phyloP scores from a whole-genome alignment of 2,113 vertebrate genomes.

The Lepus americanus region DNA sequence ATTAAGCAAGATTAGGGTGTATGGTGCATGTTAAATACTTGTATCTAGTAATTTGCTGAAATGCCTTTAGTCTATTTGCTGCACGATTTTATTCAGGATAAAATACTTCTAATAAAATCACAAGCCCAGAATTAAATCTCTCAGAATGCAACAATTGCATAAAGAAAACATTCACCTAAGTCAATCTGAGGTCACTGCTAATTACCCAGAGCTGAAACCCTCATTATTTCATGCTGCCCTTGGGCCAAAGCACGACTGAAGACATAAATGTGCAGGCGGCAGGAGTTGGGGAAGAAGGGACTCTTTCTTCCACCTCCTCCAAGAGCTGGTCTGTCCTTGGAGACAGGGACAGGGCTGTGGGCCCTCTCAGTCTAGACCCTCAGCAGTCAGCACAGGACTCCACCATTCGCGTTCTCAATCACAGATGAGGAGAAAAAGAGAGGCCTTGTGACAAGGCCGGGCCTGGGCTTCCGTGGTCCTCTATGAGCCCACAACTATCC shows the following conservation, averaged over 20 bases:
- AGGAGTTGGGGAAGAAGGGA: background rate
- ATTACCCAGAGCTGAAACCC: background rate
- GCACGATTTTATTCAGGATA: conserved; percentile 32
- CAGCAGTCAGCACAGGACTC: no score
- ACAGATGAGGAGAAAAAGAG: background rate
- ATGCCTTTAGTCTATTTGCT: conserved; percentile 3
- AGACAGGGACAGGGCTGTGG: background rate
- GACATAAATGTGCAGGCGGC: background rate
- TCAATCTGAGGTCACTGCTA: background rate
- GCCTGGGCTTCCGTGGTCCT: rapidly evolving
- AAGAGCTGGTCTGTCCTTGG: background rate
- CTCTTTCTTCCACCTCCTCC: background rate
- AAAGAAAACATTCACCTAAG: background rate
- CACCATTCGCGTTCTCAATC: background rate
- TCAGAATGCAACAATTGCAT: background rate
- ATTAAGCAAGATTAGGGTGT: background rate
- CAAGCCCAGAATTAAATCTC: conserved; percentile 31
- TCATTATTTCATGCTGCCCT: conserved; percentile 24
- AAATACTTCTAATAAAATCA: conserved; percentile 32
- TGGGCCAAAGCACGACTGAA: background rate
- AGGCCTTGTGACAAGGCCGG: background rate
- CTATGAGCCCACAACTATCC: conserved; percentile 86
- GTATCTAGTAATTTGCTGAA: background rate
- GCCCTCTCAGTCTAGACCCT: background rate
- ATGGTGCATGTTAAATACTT: background rate